Percentiles rank a stretch among this genome's conserved stretches.
These are phyloP conservation scores for Volucella inflata DNA, from an alignment of 2,888 invertebrate species.

Conservation along the genomic window DNA sequence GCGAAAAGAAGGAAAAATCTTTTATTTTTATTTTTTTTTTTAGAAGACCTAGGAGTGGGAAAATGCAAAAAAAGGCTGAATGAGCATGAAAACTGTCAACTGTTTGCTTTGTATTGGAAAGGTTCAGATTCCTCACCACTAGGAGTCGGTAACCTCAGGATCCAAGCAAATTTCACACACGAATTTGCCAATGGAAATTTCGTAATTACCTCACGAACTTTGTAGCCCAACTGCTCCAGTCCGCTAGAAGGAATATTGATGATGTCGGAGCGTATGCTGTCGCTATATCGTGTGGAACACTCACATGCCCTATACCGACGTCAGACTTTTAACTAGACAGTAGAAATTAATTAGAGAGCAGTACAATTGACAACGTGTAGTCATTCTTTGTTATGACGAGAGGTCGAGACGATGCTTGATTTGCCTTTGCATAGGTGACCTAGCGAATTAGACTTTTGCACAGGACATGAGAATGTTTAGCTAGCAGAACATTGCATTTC, in stretches of 20 bases:
- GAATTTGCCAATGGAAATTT: constrained; percentile 49
- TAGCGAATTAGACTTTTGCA: too few species aligned
- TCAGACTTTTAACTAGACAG: constrained; percentile 21
- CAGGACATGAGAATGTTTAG: too few species aligned
- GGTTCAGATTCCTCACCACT: neutral
- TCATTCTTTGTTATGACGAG: constrained; percentile 17
- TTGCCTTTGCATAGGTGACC: constrained; percentile 6
- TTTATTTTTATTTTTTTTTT: neutral
- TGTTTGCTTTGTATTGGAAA: neutral
- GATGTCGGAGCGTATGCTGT: constrained; percentile 37
- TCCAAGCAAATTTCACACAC: constrained; percentile 61
- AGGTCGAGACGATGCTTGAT: neutral
- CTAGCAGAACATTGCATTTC: neutral
- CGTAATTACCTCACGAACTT: constrained; percentile 64
- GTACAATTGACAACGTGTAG: constrained; percentile 45
- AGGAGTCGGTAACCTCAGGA: neutral
- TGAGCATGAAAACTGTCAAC: constrained; percentile 35
- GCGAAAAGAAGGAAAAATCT: constrained; percentile 1
- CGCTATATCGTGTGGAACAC: constrained; percentile 13
- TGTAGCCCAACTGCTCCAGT: constrained; percentile 43
- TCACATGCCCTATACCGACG: neutral
- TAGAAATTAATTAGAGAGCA: constrained; percentile 64
- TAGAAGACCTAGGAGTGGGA: neutral
- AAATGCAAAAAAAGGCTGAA: constrained; percentile 3
- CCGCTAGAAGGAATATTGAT: constrained; percentile 65